Base-by-base conservation (phyloP, 2,888 invertebrate species). In the Alviniconcha strummeri region DNA sequence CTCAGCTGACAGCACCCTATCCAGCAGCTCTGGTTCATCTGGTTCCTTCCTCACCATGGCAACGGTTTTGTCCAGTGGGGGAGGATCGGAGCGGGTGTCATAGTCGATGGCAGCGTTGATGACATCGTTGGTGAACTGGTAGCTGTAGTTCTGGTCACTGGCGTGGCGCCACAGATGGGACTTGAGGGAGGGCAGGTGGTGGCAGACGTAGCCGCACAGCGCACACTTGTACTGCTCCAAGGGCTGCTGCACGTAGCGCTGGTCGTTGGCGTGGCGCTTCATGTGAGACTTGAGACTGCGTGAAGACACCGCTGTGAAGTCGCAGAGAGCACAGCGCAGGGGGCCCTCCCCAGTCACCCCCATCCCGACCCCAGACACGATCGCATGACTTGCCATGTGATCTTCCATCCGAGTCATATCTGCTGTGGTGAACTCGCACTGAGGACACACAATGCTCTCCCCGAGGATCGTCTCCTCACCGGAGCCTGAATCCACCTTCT, bases 81-180 rank as follows among this genome's bases (percentile, higher is more conserved):
- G 81, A 17, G 87, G 87, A 56, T 91, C 92, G 13, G 89, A 86
- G 19, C 88, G 88, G 56, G 89, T 88, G 84, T 92, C 92, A 85
- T 91, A 92, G 83, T 93, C 93, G 56, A 93, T 91, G 57, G 93
- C 93, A 15, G 92, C 91, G 85, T 93, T 93, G 82, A 93, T 93
- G 75, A 92, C 91, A 83, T 92, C 92, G 86, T 93, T 93, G 60
- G 92, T 93, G 83, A 91, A 89, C 85, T 92, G 90, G 79, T 93
- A 93, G 86, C 91, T 92, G 87, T 93, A 93, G 87, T 92, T 92
- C 69, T 89, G 88, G 82, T 93, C 92, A 78, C 91, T 91, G 36
- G 93, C 92, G 87, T 93, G 93, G 2, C 93, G 90, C 93, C 93
- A 93, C 93, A 93, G 93, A 88, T 93, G 93, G 2, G 93, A 93